A percentile compares a stretch with the other conserved stretches of the same genome.
phyloP scores from a whole-genome alignment of 1,140 invertebrate species.

The Cyclina sinensis region DNA sequence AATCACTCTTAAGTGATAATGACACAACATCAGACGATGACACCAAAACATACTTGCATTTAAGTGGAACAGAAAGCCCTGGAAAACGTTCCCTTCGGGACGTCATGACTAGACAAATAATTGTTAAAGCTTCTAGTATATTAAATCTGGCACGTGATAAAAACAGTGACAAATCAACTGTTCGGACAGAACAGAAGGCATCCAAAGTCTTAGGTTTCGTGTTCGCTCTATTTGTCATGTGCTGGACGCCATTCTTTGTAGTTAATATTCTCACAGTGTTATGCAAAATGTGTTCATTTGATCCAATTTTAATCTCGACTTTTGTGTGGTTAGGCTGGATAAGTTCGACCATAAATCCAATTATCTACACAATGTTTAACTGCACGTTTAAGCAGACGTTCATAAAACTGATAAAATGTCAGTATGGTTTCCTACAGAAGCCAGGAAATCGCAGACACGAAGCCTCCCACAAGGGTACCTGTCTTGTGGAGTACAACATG shows the following conservation, averaged over 20 bases:
- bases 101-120: conserved; percentile 66
- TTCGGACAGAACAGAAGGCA: conserved; percentile 95
- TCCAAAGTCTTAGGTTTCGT: conserved; percentile 88
- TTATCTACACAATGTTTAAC: conserved; percentile 85
- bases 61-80: conserved; percentile 9
- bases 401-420: conserved; percentile 74
- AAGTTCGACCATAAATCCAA: conserved; percentile 81
- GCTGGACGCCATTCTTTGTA: conserved; percentile 82
- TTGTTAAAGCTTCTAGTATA: conserved; percentile 71
- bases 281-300: conserved; percentile 87
- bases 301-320: conserved; percentile 62
- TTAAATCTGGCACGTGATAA: conserved; percentile 54
- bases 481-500: neutral
- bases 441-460: neutral
- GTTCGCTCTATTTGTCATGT: conserved; percentile 77
- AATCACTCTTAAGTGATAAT: conserved; percentile 44
- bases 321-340: conserved; percentile 83
- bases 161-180: conserved; percentile 52
- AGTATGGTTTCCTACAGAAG: conserved; percentile 51
- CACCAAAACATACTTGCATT: neutral
- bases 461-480: neutral
- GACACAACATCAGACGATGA: conserved; percentile 40
- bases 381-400: conserved; percentile 79
- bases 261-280: conserved; percentile 77
- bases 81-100: conserved; percentile 46